phyloP scores from a whole-genome alignment of 2,113 vertebrate genomes.

The Paramisgurnus dabryanus region DNA sequence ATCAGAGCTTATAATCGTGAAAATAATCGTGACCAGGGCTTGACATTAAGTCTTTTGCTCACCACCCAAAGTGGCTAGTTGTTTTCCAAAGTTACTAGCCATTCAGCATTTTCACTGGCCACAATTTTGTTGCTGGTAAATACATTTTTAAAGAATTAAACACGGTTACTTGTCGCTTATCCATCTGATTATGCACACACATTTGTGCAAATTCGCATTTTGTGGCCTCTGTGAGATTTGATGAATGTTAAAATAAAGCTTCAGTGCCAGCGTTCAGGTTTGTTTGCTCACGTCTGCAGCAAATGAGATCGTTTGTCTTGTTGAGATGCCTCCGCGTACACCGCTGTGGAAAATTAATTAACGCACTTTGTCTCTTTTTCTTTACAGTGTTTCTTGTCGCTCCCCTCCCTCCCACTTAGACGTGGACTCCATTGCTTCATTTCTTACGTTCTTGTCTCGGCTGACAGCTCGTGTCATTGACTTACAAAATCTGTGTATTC shows the following conservation, averaged over 20 bases:
- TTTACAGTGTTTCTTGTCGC: slow-evolving; percentile 55
- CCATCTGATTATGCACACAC: not conserved
- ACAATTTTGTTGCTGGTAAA: too few relatives aligned
- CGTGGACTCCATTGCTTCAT: slow-evolving; percentile 49
- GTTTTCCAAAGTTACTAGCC: too few relatives aligned
- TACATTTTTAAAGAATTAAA: too few relatives aligned
- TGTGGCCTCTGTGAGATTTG: slow-evolving; percentile 44
- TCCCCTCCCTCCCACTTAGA: slow-evolving; percentile 41
- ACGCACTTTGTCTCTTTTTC: slow-evolving; percentile 69
- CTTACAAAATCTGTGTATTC: slow-evolving; percentile 47
- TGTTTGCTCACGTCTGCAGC: slow-evolving; percentile 61
- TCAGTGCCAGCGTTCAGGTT: slow-evolving; percentile 55
- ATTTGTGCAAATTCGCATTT: slow-evolving; percentile 7
- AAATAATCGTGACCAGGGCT: too few relatives aligned
- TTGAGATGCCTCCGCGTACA: slow-evolving; percentile 59
- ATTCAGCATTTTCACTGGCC: too few relatives aligned
- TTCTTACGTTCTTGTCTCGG: slow-evolving; percentile 47
- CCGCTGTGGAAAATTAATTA: slow-evolving; percentile 72
- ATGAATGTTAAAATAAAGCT: slow-evolving; percentile 55
- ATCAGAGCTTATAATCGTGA: too few relatives aligned
- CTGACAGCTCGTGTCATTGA: slow-evolving; percentile 45
- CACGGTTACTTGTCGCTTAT: too few relatives aligned
- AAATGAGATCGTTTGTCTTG: slow-evolving; percentile 79
- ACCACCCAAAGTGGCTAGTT: too few relatives aligned
- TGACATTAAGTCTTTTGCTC: too few relatives aligned